Conservation (phyloP, 2,113 vertebrate genomes). For the Laticauda laticaudata region DNA sequence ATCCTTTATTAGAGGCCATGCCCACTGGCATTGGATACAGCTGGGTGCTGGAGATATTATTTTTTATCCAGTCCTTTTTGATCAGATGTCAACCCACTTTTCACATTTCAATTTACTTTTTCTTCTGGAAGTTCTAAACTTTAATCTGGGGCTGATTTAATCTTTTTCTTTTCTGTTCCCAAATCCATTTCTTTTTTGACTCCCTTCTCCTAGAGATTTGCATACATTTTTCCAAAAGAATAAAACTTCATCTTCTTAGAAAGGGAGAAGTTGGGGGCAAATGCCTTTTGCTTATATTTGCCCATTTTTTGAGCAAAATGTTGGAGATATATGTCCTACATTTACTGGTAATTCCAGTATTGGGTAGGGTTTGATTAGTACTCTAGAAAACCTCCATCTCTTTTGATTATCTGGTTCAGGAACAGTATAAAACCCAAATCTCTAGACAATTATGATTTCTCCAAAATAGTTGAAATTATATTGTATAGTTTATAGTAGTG, state of each 20-base stretch:
- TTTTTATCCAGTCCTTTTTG: background rate
- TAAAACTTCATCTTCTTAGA: background rate
- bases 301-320: background rate
- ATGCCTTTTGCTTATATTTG: background rate
- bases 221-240: background rate
- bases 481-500: background rate
- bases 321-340: background rate
- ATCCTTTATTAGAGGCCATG: background rate
- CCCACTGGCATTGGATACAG: background rate
- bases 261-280: background rate
- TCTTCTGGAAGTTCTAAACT: background rate
- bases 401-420: background rate
- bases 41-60: background rate
- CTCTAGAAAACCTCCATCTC: background rate
- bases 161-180: background rate
- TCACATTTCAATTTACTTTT: background rate
- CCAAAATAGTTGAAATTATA: background rate
- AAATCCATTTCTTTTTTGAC: background rate
- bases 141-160: background rate
- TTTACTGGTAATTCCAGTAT: background rate
- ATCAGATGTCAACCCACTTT: background rate
- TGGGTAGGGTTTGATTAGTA: background rate
- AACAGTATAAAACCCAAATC: background rate
- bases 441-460: background rate
- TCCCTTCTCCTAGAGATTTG: background rate